These are phyloP conservation scores for Carapus acus DNA, from an alignment of 2,797 vertebrate species.

Conservation along the genomic window DNA sequence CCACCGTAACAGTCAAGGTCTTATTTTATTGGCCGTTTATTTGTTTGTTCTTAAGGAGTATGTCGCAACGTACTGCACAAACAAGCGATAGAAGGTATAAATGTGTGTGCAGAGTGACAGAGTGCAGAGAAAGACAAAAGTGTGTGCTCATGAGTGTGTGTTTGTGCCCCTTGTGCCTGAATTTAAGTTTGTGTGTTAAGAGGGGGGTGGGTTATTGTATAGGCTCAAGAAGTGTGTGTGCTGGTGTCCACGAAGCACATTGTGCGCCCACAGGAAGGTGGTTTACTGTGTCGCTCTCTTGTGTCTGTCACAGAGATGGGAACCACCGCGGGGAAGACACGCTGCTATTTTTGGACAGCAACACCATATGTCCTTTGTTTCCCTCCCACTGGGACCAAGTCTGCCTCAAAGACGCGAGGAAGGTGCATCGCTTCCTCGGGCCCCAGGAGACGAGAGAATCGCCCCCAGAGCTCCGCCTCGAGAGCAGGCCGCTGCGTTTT, in stretches of 20 bases:
- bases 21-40: conserved; percentile 43
- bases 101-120: conserved; percentile 24
- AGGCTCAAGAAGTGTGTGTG: conserved; percentile 8
- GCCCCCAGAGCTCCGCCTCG: too few relatives aligned
- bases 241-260: conserved; percentile 22
- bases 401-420: conserved; percentile 2
- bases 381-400: conserved; percentile 5
- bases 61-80: conserved; percentile 40
- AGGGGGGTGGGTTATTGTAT: neutral
- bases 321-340: conserved; percentile 32
- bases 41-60: conserved; percentile 58
- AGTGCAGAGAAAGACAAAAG: conserved; percentile 48
- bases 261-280: conserved; percentile 17
- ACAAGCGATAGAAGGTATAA: conserved; percentile 55
- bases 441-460: too few relatives aligned
- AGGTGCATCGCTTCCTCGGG: neutral
- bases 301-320: conserved; percentile 32
- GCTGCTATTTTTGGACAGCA: conserved; percentile 42
- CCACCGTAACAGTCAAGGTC: conserved; percentile 45
- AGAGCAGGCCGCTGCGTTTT: neutral
- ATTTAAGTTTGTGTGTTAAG: conserved; percentile 16
- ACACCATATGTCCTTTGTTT: conserved; percentile 22
- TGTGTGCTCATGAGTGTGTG: conserved; percentile 48
- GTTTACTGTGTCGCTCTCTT: conserved; percentile 39
- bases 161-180: conserved; percentile 33